Conservation (phyloP, 2,888 invertebrate species). For the Amaurobius ferox region DNA sequence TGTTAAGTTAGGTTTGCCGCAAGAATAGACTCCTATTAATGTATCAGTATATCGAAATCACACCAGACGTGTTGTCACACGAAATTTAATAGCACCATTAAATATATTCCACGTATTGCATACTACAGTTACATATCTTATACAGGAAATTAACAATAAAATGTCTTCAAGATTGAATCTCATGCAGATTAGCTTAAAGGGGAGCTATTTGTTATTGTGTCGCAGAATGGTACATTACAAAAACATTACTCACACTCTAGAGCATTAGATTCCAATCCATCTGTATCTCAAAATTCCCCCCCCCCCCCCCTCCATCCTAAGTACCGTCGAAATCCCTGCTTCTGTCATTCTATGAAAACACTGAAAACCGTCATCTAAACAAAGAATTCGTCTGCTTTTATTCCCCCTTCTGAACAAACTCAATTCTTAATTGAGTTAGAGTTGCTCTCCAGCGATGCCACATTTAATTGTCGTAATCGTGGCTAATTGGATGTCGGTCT, state of each 20-base stretch:
- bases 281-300: background rate
- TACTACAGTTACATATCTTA: too few species aligned
- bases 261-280: background rate
- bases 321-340: background rate
- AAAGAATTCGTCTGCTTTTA: background rate
- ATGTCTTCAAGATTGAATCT: too few species aligned
- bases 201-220: too few species aligned
- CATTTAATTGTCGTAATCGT: constrained; percentile 24
- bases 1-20: too few species aligned
- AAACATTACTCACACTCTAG: background rate
- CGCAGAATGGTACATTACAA: too few species aligned
- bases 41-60: too few species aligned
- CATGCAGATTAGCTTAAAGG: too few species aligned
- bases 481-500: constrained; percentile 40
- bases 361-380: background rate
- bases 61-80: too few species aligned
- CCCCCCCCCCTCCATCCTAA: background rate
- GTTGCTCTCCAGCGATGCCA: background rate
- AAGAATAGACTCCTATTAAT: too few species aligned
- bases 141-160: too few species aligned
- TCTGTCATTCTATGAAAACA: background rate
- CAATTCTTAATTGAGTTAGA: constrained; percentile 2
- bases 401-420: background rate
- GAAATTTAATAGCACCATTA: too few species aligned
- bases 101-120: too few species aligned